Evolutionary conservation across 2,797 vertebrate species (phyloP).

Genomic region (Fistularia tabacaria): DNA sequence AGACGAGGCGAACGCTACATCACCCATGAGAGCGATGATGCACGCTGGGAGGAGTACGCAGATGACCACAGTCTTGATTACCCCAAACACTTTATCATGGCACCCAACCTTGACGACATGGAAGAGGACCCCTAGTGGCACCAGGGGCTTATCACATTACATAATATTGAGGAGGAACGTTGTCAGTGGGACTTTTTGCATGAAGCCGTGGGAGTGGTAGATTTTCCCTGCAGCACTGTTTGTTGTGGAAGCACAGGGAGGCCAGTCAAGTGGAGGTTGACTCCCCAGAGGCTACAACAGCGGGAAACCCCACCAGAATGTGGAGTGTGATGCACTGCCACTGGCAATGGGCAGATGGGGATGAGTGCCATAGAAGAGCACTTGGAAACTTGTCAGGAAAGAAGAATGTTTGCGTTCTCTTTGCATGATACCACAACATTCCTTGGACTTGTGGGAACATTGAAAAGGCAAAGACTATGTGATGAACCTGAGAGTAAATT

Average conservation of each 20-base stretch:
- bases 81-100: conserved; percentile 98
- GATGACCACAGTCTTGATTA: conserved; percentile 87
- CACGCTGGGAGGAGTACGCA: conserved; percentile 94
- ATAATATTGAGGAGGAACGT: conserved; percentile 14
- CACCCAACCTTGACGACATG: conserved; percentile 97
- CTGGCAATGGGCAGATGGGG: conserved; percentile 32
- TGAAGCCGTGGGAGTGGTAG: conserved; percentile 42
- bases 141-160: conserved; percentile 15
- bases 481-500: conserved; percentile 25
- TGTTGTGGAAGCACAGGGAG: conserved; percentile 49
- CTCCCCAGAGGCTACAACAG: conserved; percentile 29
- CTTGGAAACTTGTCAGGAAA: conserved; percentile 37
- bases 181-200: conserved; percentile 42
- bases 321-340: conserved; percentile 34
- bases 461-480: not conserved
- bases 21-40: conserved; percentile 96
- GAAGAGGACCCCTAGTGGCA: conserved; percentile 90
- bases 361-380: conserved; percentile 28
- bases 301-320: conserved; percentile 23
- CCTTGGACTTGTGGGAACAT: conserved; percentile 49
- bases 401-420: conserved; percentile 20
- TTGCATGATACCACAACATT: conserved; percentile 59
- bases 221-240: conserved; percentile 51
- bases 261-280: conserved; percentile 24
- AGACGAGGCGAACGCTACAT: conserved; percentile 95